Conservation (phyloP, 1,140 invertebrate genomes). For the Leptinotarsa defecta region DNA sequence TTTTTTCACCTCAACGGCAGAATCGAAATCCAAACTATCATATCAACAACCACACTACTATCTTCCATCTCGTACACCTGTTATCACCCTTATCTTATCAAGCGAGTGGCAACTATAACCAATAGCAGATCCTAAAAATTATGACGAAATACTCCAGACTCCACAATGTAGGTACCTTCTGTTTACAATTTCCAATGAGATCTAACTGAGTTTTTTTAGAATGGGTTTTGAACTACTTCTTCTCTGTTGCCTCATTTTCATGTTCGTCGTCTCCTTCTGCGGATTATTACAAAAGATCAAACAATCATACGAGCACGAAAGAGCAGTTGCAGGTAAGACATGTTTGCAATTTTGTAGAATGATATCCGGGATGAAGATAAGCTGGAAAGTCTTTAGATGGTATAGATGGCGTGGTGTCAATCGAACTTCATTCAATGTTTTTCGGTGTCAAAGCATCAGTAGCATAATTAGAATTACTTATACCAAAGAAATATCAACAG, state of each 20-base stretch:
- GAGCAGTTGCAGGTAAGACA: constrained; percentile 37
- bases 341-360: neutral
- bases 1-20: neutral
- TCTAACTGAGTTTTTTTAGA: constrained; percentile 23
- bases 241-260: constrained; percentile 36
- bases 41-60: neutral
- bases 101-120: neutral
- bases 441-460: no score
- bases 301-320: constrained; percentile 41
- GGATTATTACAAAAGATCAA: constrained; percentile 42
- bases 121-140: neutral
- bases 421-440: no score
- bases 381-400: no score
- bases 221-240: constrained; percentile 51
- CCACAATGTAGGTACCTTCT: constrained; percentile 8
- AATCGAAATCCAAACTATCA: neutral
- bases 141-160: constrained; percentile 6
- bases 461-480: no score
- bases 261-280: constrained; percentile 43
- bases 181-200: neutral
- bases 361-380: no score
- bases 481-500: no score
- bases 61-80: neutral
- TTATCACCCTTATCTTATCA: neutral
- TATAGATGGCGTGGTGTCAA: no score